Evolutionary conservation across 1,140 invertebrate genomes (phyloP).

Genomic region (Rhopalosiphum maidis): DNA sequence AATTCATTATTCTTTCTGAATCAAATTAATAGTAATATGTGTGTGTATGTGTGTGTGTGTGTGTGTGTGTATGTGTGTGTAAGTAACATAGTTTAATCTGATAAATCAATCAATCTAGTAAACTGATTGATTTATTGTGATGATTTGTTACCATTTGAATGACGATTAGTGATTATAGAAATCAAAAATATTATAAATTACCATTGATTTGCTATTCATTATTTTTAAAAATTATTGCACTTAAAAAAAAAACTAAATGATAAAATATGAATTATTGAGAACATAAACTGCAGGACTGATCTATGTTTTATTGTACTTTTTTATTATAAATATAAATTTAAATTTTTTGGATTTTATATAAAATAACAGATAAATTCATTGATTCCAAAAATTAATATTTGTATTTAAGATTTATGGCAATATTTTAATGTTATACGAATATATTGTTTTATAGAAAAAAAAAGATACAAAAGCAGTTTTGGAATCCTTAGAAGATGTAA

Average conservation of each 20-base stretch:
- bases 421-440: not conserved
- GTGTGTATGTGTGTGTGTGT: not conserved
- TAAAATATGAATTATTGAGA: not conserved
- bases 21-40: not conserved
- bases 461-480: constrained; percentile 78
- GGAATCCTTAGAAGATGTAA: constrained; percentile 75
- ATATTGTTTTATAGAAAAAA: constrained; percentile 75
- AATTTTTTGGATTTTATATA: not conserved
- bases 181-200: not conserved
- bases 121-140: not conserved
- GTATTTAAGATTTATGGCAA: not conserved
- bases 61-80: not conserved
- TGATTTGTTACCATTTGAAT: not conserved
- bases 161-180: not conserved
- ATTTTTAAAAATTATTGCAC: not conserved
- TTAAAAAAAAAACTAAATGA: not conserved
- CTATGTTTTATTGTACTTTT: too few relatives aligned
- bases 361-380: not conserved
- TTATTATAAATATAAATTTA: not conserved
- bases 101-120: not conserved
- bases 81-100: not conserved
- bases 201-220: not conserved
- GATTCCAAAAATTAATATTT: not conserved
- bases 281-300: too few relatives aligned
- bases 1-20: not conserved